Conservation (phyloP, 2,888 invertebrate genomes). For the Meiosimyza platycephala region DNA sequence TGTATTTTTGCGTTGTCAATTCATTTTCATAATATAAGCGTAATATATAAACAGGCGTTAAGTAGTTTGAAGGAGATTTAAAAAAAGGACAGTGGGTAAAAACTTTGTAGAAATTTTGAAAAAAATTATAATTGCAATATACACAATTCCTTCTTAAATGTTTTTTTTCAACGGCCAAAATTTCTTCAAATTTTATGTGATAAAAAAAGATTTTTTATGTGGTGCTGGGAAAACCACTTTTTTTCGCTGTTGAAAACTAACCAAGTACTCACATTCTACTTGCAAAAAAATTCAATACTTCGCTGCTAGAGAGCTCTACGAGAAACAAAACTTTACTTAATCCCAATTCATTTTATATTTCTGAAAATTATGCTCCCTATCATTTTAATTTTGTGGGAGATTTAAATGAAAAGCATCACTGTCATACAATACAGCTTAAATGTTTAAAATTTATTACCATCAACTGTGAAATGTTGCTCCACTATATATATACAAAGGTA, state of each 20-base stretch:
- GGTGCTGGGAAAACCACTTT: too few relatives aligned
- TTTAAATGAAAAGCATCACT: not conserved
- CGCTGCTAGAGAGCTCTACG: too few relatives aligned
- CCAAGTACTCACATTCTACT: too few relatives aligned
- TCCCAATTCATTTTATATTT: too few relatives aligned
- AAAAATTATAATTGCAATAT: not conserved
- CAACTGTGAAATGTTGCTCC: conserved; percentile 19
- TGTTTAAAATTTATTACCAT: conserved; percentile 19
- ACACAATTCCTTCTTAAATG: not conserved
- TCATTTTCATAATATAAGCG: conserved; percentile 52
- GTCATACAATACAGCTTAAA: conserved; percentile 6
- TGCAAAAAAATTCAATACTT: too few relatives aligned
- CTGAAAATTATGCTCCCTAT: too few relatives aligned
- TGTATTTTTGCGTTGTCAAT: conserved; percentile 41
- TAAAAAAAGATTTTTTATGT: too few relatives aligned
- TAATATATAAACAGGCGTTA: conserved; percentile 63
- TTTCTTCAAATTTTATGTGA: too few relatives aligned
- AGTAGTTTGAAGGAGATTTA: conserved; percentile 52
- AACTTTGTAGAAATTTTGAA: conserved; percentile 19
- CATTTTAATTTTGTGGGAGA: too few relatives aligned
- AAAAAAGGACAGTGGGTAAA: conserved; percentile 46
- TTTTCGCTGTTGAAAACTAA: too few relatives aligned
- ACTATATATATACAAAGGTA: conserved; percentile 11
- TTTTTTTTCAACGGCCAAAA: too few relatives aligned
- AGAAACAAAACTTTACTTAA: too few relatives aligned